A percentile compares a stretch with the other conserved stretches of the same genome.
phyloP scores from a whole-genome alignment of 2,888 invertebrate genomes.

The Eupeodes latifasciatus region DNA sequence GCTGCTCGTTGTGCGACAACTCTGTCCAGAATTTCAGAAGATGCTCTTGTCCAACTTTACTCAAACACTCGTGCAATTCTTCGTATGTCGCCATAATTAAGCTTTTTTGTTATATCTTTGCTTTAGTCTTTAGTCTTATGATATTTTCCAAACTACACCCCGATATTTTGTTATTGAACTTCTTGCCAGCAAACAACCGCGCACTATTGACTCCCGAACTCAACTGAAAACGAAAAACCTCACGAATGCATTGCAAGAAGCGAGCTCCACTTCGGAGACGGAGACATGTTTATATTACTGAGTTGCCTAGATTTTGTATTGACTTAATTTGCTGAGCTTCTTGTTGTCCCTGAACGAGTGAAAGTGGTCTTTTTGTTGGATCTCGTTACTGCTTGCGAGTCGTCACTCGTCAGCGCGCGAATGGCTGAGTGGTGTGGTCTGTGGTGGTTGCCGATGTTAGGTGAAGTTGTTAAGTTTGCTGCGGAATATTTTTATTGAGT shows the following conservation, averaged over 20 bases:
- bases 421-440: not conserved
- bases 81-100: slow-evolving; percentile 85
- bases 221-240: slow-evolving; percentile 55
- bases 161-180: slow-evolving; percentile 24
- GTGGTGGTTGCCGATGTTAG: slow-evolving; percentile 24
- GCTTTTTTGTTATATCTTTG: slow-evolving; percentile 26
- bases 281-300: slow-evolving; percentile 64
- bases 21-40: slow-evolving; percentile 92
- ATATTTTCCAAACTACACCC: slow-evolving; percentile 27
- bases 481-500: slow-evolving; percentile 48
- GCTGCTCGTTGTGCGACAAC: slow-evolving; percentile 87
- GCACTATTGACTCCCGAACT: slow-evolving; percentile 60
- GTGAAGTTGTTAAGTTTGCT: slow-evolving; percentile 42
- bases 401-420: not conserved
- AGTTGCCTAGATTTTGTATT: slow-evolving; percentile 68
- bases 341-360: slow-evolving; percentile 74
- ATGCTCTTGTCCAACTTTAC: slow-evolving; percentile 90
- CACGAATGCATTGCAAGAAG: slow-evolving; percentile 56
- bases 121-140: slow-evolving; percentile 16
- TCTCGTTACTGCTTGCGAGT: not conserved
- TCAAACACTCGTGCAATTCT: slow-evolving; percentile 85
- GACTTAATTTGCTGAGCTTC: slow-evolving; percentile 43
- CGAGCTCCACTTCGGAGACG: slow-evolving; percentile 41
- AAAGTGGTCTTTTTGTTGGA: slow-evolving; percentile 69
- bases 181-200: slow-evolving; percentile 55